Evolutionary conservation across 2,113 vertebrate species (phyloP).

Genomic region (Engraulis encrasicolus): DNA sequence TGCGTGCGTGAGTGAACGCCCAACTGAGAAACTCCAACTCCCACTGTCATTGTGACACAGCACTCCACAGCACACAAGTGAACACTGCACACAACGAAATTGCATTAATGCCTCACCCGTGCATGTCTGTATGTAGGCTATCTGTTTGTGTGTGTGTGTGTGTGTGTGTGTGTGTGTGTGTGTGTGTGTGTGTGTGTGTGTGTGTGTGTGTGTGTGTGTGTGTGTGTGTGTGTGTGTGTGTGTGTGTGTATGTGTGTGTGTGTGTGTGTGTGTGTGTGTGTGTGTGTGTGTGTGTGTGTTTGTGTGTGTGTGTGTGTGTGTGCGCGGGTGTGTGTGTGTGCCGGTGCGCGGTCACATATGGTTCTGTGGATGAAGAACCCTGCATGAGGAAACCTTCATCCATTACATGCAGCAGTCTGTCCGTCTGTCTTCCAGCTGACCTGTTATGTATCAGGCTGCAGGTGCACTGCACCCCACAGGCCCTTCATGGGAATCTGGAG

Average conservation of each 20-base stretch:
- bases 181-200: too few relatives aligned
- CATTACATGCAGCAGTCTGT: not conserved
- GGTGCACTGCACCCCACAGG: not conserved
- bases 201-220: not conserved
- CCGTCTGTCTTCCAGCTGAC: not conserved
- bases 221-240: not conserved
- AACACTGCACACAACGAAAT: too few relatives aligned
- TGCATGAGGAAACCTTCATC: not conserved
- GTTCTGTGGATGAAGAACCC: too few relatives aligned
- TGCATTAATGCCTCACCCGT: too few relatives aligned
- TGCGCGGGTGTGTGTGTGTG: not conserved
- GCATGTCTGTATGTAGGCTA: too few relatives aligned
- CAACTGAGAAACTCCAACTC: too few relatives aligned
- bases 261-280: not conserved
- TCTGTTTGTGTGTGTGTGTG: too few relatives aligned
- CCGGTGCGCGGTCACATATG: not conserved
- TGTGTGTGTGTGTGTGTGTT: conserved; percentile 13
- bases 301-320: not conserved
- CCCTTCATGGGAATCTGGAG: not conserved
- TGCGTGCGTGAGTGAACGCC: too few relatives aligned
- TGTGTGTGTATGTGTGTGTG: not conserved
- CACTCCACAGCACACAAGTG: too few relatives aligned
- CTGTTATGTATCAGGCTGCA: not conserved
- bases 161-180: too few relatives aligned
- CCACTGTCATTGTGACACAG: too few relatives aligned